Evolutionary conservation across 1,140 invertebrate species (phyloP).

Genomic region (Protaetia brevitarsis): DNA sequence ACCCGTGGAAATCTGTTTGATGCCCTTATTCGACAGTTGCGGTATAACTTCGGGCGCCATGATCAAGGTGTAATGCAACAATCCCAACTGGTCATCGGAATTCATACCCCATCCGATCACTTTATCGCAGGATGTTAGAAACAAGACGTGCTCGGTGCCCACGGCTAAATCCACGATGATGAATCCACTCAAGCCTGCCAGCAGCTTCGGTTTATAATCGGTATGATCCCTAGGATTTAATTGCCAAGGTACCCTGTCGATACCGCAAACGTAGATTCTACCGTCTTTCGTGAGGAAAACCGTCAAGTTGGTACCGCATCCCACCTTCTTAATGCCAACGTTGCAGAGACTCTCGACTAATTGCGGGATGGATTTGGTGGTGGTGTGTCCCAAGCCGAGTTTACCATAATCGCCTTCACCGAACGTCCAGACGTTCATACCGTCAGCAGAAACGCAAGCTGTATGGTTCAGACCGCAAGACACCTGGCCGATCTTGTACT

Average conservation of each 20-base stretch:
- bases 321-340: constrained; percentile 59
- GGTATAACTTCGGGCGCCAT: constrained; percentile 58
- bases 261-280: constrained; percentile 61
- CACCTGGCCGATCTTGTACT: constrained; percentile 48
- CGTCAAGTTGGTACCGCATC: constrained; percentile 64
- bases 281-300: constrained; percentile 63
- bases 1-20: constrained; percentile 58
- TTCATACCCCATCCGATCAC: constrained; percentile 68
- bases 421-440: constrained; percentile 63
- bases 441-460: constrained; percentile 59
- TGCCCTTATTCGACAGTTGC: constrained; percentile 53
- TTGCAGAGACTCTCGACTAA: constrained; percentile 57
- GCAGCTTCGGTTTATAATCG: constrained; percentile 45
- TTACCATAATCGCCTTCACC: constrained; percentile 69
- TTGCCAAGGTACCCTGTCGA: constrained; percentile 60
- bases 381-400: constrained; percentile 59
- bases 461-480: constrained; percentile 67
- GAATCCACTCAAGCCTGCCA: constrained; percentile 52
- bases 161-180: constrained; percentile 61
- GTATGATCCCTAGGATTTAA: constrained; percentile 49
- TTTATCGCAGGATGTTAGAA: constrained; percentile 57
- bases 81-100: constrained; percentile 61
- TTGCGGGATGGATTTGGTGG: constrained; percentile 56
- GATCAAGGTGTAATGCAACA: constrained; percentile 56
- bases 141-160: constrained; percentile 63